Conservation (phyloP, 2,113 vertebrate species). For the Promerops cafer region DNA sequence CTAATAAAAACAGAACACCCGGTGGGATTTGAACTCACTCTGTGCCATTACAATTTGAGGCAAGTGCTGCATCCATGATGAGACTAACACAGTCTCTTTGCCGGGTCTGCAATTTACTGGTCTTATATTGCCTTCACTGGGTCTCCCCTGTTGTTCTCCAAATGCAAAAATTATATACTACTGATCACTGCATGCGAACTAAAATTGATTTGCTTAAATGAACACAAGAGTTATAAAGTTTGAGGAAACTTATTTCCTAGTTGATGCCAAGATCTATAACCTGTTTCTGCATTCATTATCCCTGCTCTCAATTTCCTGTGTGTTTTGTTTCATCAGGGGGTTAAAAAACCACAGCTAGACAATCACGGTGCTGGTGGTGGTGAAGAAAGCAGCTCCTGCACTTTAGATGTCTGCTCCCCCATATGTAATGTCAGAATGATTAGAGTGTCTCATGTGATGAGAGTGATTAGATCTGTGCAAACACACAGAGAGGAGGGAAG, state of each 20-base stretch:
- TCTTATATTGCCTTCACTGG: slow-evolving; percentile 33
- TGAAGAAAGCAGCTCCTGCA: background rate
- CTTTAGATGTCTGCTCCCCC: background rate
- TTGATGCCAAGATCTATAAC: slow-evolving; percentile 1
- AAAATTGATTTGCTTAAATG: slow-evolving; percentile 38
- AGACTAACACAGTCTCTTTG: slow-evolving; percentile 12
- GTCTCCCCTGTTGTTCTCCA: slow-evolving; percentile 46
- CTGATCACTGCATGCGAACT: background rate
- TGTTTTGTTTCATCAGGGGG: background rate
- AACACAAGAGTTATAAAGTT: slow-evolving; percentile 20
- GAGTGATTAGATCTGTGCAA: slow-evolving; percentile 40
- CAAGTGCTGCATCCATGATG: slow-evolving; percentile 14
- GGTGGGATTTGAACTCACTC: slow-evolving; percentile 53
- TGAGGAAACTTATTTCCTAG: background rate
- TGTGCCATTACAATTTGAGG: slow-evolving; percentile 30
- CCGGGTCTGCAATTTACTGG: slow-evolving; percentile 34
- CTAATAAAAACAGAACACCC: slow-evolving; percentile 62
- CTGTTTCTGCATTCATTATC: background rate
- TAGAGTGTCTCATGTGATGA: slow-evolving; percentile 36
- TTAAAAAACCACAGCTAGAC: background rate
- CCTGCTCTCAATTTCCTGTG: background rate
- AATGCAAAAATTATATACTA: slow-evolving; percentile 50
- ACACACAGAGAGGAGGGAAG: slow-evolving; percentile 29
- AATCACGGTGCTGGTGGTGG: background rate
- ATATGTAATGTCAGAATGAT: slow-evolving; percentile 13